These are phyloP conservation scores for Dicyrtomina minuta DNA, from an alignment of 2,888 invertebrate species.

Conservation along the genomic window DNA sequence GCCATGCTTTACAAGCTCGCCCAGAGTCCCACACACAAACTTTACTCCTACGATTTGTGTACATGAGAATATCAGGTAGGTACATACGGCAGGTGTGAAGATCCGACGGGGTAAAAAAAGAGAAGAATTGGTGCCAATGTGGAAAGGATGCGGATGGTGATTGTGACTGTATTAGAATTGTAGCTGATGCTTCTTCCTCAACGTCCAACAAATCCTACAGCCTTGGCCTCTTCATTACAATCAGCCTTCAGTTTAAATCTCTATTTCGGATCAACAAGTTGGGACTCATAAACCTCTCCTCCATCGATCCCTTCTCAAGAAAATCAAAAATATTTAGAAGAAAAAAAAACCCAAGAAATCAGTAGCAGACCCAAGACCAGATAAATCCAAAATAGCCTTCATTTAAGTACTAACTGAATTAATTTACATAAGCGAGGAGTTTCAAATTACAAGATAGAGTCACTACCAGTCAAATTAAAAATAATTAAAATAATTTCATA, in stretches of 20 bases:
- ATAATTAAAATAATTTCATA: no score
- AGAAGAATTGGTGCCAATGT: slow-evolving; percentile 20
- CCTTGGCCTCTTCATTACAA: slow-evolving; percentile 17
- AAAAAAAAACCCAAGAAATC: no score
- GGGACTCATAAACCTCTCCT: not conserved
- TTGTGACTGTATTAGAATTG: no score
- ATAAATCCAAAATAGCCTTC: no score
- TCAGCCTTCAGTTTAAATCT: slow-evolving; percentile 16
- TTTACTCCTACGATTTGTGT: not conserved
- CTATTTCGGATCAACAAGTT: slow-evolving; percentile 9
- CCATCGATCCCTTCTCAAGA: not conserved
- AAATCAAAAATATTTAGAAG: no score
- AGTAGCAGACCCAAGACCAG: no score
- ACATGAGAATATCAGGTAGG: not conserved
- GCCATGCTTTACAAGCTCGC: no score
- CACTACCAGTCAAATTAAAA: no score
- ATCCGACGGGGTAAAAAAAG: slow-evolving; percentile 8
- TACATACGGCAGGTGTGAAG: slow-evolving; percentile 9
- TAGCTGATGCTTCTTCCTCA: slow-evolving; percentile 8
- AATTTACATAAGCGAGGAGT: no score
- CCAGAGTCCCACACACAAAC: no score
- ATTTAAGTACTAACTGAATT: no score
- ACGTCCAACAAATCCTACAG: not conserved
- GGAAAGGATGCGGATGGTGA: not conserved
- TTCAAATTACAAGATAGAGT: no score